Evolutionary conservation across 1,140 invertebrate genomes (phyloP), one percentile per base, ranked within the genome.

Genomic region (Branchinecta lindahli): DNA sequence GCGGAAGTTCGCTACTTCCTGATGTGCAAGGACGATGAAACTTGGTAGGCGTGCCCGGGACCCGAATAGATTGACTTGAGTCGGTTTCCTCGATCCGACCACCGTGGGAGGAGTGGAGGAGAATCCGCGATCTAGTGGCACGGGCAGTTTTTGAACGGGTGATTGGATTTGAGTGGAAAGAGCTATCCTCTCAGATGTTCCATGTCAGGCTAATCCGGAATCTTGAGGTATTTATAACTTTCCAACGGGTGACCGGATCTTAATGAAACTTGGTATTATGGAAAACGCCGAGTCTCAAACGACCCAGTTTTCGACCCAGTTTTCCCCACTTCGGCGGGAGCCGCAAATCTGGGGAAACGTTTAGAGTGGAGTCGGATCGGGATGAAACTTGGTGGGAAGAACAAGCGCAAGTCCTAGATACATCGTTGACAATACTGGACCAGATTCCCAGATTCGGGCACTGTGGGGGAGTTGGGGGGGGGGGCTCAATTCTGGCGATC

Each of bases 121-220:
- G 47, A 52, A 52, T 52, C n/a, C 9, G 47, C 9, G n/a, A 52
- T 9, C 9, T 52, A 9, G 47, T 9, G 47, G 47, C n/a, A 52
- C n/a, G 9, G 9, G 9, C n/a, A 52, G n/a, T n/a, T 52, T 52
- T n/a, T 9, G 47, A 52, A 52, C 47, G 47, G 47, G 47, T 52
- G 47, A 52, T n/a, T n/a, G 47, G 47, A 52, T 52, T n/a, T 52
- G 9, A 52, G n/a, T 52, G 47, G 47, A 52, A 52, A 52, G n/a
- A 52, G 9, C n/a, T 52, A n/a, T 9, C 47, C n/a, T n/a, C n/a
- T n/a, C n/a, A n/a, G n/a, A n/a, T n/a, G n/a, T n/a, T n/a, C n/a
- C n/a, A n/a, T n/a, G n/a, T n/a, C n/a, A n/a, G n/a, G n/a, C n/a
- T n/a, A n/a, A n/a, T n/a, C n/a, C n/a, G n/a, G n/a, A n/a, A n/a